Percentiles rank a stretch among this genome's conserved stretches.
Evolutionary conservation across 2,797 vertebrate species (phyloP).

Genomic region (Brotula barbata): DNA sequence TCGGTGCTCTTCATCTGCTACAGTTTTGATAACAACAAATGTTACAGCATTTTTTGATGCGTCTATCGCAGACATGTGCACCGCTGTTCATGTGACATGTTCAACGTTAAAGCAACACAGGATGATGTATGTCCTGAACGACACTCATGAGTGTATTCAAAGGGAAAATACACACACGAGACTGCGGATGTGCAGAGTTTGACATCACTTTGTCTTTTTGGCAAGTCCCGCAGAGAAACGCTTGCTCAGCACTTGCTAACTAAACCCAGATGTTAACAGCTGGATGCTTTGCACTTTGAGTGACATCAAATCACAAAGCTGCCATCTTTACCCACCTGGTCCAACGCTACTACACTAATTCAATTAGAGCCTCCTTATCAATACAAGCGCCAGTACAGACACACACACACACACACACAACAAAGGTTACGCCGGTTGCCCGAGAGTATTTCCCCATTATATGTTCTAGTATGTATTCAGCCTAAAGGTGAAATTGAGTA

Average conservation of each 20-base stretch:
- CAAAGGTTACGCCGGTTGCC: too few relatives aligned
- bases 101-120: background rate
- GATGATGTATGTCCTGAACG: background rate
- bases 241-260: slow-evolving; percentile 29
- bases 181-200: slow-evolving; percentile 4
- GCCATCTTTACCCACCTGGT: slow-evolving; percentile 21
- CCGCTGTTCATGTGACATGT: background rate
- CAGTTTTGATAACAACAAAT: slow-evolving; percentile 1
- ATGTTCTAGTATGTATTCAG: background rate
- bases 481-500: too few relatives aligned
- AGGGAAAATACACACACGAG: background rate
- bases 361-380: slow-evolving; percentile 16
- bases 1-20: background rate
- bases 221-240: slow-evolving; percentile 10
- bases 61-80: background rate
- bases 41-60: background rate
- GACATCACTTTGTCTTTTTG: slow-evolving; percentile 12
- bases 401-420: background rate
- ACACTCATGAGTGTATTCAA: background rate
- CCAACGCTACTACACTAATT: slow-evolving; percentile 8
- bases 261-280: slow-evolving; percentile 34
- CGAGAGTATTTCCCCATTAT: background rate
- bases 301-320: slow-evolving; percentile 16
- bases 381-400: background rate
- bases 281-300: background rate